Conservation (phyloP, 2,113 vertebrate species). For the Mixornis gularis region DNA sequence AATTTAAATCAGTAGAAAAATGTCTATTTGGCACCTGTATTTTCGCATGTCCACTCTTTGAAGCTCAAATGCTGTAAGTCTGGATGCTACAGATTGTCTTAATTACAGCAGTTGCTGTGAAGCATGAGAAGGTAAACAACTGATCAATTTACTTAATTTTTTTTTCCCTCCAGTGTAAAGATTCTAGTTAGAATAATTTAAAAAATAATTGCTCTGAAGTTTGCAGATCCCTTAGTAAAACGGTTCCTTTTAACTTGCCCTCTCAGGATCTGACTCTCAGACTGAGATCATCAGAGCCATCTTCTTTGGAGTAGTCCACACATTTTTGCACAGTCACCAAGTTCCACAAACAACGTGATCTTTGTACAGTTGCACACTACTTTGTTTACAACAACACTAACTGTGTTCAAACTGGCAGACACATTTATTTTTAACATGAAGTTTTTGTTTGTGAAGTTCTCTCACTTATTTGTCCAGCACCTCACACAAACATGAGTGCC, state of each 20-base stretch:
- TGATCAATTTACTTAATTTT: not conserved
- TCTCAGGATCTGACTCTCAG: not conserved
- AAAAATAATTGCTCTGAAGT: not conserved
- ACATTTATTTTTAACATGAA: not conserved
- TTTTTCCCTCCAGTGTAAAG: not conserved
- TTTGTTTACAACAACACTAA: constrained; percentile 1
- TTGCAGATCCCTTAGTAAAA: not conserved
- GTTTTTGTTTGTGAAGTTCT: not conserved
- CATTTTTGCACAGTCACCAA: not conserved
- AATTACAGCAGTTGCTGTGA: not conserved
- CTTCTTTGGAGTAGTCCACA: not conserved
- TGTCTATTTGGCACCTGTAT: not conserved
- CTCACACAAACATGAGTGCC: not conserved
- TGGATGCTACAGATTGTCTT: not conserved
- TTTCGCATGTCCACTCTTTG: not conserved
- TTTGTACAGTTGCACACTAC: not conserved
- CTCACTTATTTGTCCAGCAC: not conserved
- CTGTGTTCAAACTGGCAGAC: not conserved
- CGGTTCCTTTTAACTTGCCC: not conserved
- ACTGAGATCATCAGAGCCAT: not conserved
- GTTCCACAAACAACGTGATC: constrained; percentile 8
- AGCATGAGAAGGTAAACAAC: not conserved
- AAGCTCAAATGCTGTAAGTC: not conserved
- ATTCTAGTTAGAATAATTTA: not conserved
- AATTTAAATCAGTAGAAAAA: not conserved